Base-by-base conservation (phyloP, 2,113 vertebrate genomes). In the Cavia porcellus region DNA sequence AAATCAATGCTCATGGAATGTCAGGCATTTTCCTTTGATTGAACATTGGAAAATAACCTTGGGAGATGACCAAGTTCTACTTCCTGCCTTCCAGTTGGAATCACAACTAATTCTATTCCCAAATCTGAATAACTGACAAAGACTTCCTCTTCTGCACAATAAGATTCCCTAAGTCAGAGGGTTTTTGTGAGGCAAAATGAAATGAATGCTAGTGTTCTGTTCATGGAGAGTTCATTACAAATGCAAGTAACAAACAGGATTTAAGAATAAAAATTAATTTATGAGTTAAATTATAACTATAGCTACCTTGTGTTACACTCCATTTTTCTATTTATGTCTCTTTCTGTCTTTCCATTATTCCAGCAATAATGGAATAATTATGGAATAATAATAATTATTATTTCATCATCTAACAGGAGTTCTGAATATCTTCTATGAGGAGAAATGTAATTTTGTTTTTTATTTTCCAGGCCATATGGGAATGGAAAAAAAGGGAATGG, bases 201-300 rank as follows among this genome's bases (percentile, higher is more conserved):
- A 96, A 84, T n/a, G 6, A 35, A 22, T 55, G 20, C 38, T 61
- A 64, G 8, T 93, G 22, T 86, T 62, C 77, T 84, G 52, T 82
- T 68, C 20, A 47, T 50, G 35, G 80, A 74, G n/a, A 90, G 28
- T 38, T 84, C 74, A 81, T 68, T 50, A 70, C 45, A 83, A 86
- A 88, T 79, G n/a, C 30, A 79, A 77, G 4, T 81, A 86, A 24
- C 47, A 90, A 88, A 82, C 3, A 74, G 52, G 28, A 90, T 61
- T 72, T 20, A 95, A 87, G 66, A 64, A n/a, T 47, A 86, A 91
- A 86, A 93, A 92, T 75, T 8, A 86, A 82, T 77, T 84, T 68
- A 72, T 64, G 66, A 42, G 15, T 75, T 83, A 62, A 62, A 77
- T 95, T 77, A n/a, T 94, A 92, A 86, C 17, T 87, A 86, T 74